Evolutionary conservation across 2,888 invertebrate genomes (phyloP).

Genomic region (Agonopterix subpropinquella): DNA sequence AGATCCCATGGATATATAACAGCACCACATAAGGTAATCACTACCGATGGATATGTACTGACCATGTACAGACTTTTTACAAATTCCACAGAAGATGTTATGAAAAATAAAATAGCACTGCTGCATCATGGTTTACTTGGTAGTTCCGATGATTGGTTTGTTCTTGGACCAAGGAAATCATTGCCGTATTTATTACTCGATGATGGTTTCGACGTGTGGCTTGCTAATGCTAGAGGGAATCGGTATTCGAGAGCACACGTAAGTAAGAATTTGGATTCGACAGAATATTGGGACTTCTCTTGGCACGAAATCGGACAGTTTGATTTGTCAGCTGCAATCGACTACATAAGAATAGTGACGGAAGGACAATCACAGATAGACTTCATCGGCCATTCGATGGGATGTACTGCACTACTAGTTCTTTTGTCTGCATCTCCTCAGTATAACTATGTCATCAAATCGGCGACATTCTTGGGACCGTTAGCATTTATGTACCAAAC

Average conservation of each 20-base stretch:
- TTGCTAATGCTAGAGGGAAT: constrained; percentile 53
- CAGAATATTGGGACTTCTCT: constrained; percentile 40
- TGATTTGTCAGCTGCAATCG: constrained; percentile 34
- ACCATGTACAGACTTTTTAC: constrained; percentile 29
- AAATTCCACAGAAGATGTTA: background rate
- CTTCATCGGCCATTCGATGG: constrained; percentile 41
- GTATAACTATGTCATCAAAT: constrained; percentile 30
- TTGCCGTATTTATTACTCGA: constrained; percentile 60
- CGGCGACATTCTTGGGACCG: constrained; percentile 34
- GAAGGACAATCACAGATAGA: constrained; percentile 19
- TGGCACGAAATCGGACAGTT: constrained; percentile 44
- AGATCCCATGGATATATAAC: constrained; percentile 22
- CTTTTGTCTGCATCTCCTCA: constrained; percentile 28
- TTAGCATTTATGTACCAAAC: constrained; percentile 35
- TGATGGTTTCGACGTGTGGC: constrained; percentile 73
- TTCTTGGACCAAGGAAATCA: constrained; percentile 29
- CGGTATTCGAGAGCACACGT: constrained; percentile 31
- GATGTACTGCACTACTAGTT: constrained; percentile 34
- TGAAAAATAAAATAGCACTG: constrained; percentile 18
- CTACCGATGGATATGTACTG: constrained; percentile 34
- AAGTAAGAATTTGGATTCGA: constrained; percentile 10
- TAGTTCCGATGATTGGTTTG: constrained; percentile 40
- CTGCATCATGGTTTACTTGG: constrained; percentile 36
- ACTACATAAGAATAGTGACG: constrained; percentile 26
- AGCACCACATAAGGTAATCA: constrained; percentile 29